Base-by-base conservation (phyloP, 2,797 vertebrate genomes). In the Triplophysa bombifrons region DNA sequence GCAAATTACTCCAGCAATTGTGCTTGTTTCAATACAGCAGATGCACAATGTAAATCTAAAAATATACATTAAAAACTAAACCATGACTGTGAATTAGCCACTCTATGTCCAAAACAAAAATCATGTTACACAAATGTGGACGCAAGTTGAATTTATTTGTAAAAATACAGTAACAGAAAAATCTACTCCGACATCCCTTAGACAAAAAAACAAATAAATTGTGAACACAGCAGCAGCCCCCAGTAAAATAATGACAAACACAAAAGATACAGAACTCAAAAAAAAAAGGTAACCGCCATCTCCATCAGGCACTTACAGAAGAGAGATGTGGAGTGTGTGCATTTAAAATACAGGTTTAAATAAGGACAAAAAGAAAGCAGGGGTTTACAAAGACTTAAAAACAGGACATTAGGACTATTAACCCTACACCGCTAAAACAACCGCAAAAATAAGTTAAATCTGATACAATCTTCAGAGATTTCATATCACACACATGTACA, bases 161-260 rank as follows among this genome's bases (percentile, higher is more conserved):
- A 82, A 85, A 84, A 86, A 73, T 72, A 84, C 89, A 84, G 72
- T 85, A 84, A 90, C 78, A 83, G 80, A 76, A 38, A 67, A 76
- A 56, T 68, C 65, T 50, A 55, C 44, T 64, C 46, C 19, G 25
- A 60, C 22, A 61, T 41, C 44, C 27, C 41, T 38, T 38, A 38
- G 34, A 41, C 41, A 41, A 41, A 41, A 41, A 74, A 71, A 34
- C 65, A 27, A 72, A 76, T 22, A 22, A 77, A 72, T 56, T 63
- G 78, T 81, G 60, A 74, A 85, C 84, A 78, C 80, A 85, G 82
- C 81, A 82, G 76, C 53, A 66, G 12, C 74, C 74, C 63, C 69
- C 75, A 83, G 84, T 80, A 81, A 82, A 86, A 79, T 20, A 17
- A 66, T 46, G 53, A 72, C 16, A 56, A 80, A 70, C 19, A 25